These are phyloP conservation scores for Oreochromis tanganicae DNA, from an alignment of 2,113 vertebrate species.

Conservation along the genomic window DNA sequence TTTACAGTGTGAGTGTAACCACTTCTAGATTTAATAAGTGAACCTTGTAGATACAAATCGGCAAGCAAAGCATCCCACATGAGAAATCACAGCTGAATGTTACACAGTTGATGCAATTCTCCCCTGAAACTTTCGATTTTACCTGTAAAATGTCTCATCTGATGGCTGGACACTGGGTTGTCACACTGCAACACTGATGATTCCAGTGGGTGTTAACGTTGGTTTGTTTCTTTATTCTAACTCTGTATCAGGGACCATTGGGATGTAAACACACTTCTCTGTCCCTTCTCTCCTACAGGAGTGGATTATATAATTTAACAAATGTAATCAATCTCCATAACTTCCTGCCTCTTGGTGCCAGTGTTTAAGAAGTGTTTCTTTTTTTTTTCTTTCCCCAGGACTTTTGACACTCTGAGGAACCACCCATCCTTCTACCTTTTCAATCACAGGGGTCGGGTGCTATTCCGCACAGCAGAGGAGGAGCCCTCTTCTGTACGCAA, in stretches of 20 bases:
- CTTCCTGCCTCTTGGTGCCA: background rate
- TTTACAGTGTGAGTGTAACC: background rate
- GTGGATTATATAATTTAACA: background rate
- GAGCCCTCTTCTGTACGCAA: constrained; percentile 78
- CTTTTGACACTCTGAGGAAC: constrained; percentile 96
- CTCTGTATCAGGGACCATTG: background rate
- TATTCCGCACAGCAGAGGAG: constrained; percentile 83
- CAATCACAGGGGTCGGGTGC: constrained; percentile 90
- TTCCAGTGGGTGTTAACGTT: background rate
- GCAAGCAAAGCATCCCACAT: background rate
- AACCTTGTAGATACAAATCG: background rate
- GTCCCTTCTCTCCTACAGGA: background rate
- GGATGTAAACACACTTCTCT: background rate
- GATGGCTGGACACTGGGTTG: background rate
- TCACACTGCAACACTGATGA: background rate
- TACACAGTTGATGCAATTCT: background rate
- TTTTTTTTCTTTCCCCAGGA: constrained; percentile 64
- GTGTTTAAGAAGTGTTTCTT: background rate
- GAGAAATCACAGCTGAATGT: background rate
- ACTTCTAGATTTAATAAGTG: background rate
- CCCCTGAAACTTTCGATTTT: background rate
- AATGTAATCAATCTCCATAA: background rate
- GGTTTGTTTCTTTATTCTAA: background rate
- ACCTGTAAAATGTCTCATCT: background rate
- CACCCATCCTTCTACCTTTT: constrained; percentile 97